Base-by-base conservation (phyloP, 2,888 invertebrate genomes). In the Tetanocera ferruginea region DNA sequence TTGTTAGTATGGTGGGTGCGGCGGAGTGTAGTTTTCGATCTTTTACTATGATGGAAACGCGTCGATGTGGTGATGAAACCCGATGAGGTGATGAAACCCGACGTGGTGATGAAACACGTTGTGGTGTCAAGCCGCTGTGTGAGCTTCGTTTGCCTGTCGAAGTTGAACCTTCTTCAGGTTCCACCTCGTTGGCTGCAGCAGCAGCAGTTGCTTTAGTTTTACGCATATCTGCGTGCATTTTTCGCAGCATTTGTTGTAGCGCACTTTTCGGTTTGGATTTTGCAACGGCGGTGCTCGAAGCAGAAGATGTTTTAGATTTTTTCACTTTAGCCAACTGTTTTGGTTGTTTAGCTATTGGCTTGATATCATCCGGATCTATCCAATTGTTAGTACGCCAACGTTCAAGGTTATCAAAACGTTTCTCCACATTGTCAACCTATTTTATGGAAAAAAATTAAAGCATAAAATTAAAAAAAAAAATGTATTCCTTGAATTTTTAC, bases 341-440 rank as follows among this genome's bases (percentile, higher is more conserved):
- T 66, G 57, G 49, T 62, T 5, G 76, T 11, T 43, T 11, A 11
- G 11, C 43, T 43, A 43, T 43, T 43, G 80, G 51, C n/a, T 31
- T 5, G 8, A 71, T 69, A 25, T 84, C 83, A 71, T 88, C 88
- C 0, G 88, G 89, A 82, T 89, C 89, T 2, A 76, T 31, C 89
- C 89, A 89, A 57, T 86, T 77, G 74, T 89, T 89, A 2, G 76
- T 76, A 69, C 84, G 86, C 88, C 89, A 88, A 8, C 84, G 84
- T 23, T 82, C 80, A 28, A 89, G 80, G 76, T 86, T 87, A 0
- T 82, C 81, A 60, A 89, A 89, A 3, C 89, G 86, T 71, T 87
- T 87, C 28, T 89, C 88, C 3, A 89, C 81, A 76, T 89, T 88
- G 3, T 87, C 88, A n/a, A 89, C 83, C 77, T 89, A 85, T 52